phyloP scores from a whole-genome alignment of 2,888 invertebrate genomes.

The Erpobdella octoculata region DNA sequence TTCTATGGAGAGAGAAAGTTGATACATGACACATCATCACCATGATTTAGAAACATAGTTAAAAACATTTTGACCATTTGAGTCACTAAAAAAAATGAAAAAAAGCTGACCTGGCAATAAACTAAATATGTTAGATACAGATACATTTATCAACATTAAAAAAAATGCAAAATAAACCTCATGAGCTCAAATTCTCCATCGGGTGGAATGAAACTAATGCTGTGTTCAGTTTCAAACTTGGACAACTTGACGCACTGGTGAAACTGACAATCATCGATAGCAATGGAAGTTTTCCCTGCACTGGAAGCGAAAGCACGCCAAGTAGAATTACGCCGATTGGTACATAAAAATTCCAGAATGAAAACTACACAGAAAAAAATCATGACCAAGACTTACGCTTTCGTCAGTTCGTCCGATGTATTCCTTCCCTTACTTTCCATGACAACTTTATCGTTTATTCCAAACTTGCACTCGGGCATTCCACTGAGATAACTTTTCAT shows the following conservation, averaged over 20 bases:
- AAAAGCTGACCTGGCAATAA: no score
- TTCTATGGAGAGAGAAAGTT: no score
- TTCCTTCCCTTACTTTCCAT: slow-evolving; percentile 69
- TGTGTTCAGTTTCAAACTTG: slow-evolving; percentile 99
- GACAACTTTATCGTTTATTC: slow-evolving; percentile 95
- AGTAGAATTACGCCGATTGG: neutral
- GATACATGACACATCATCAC: no score
- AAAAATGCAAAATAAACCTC: slow-evolving; percentile 60
- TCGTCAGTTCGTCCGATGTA: slow-evolving; percentile 44
- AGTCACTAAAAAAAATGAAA: neutral
- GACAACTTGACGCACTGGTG: slow-evolving; percentile 99
- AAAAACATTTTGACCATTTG: no score
- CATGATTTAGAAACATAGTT: no score
- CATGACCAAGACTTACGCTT: slow-evolving; percentile 35
- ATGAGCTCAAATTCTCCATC: slow-evolving; percentile 99
- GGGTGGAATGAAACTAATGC: slow-evolving; percentile 98
- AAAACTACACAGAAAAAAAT: neutral
- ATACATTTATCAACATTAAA: no score
- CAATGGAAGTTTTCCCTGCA: slow-evolving; percentile 51
- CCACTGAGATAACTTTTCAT: slow-evolving; percentile 99
- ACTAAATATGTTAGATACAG: no score
- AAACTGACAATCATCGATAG: slow-evolving; percentile 99
- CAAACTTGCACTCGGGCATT: slow-evolving; percentile 99
- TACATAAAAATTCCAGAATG: neutral
- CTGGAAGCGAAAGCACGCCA: slow-evolving; percentile 19